Percentiles rank a stretch among this genome's conserved stretches.
Conservation (phyloP, 2,113 vertebrate species). For the Lamprologus speciosus region DNA sequence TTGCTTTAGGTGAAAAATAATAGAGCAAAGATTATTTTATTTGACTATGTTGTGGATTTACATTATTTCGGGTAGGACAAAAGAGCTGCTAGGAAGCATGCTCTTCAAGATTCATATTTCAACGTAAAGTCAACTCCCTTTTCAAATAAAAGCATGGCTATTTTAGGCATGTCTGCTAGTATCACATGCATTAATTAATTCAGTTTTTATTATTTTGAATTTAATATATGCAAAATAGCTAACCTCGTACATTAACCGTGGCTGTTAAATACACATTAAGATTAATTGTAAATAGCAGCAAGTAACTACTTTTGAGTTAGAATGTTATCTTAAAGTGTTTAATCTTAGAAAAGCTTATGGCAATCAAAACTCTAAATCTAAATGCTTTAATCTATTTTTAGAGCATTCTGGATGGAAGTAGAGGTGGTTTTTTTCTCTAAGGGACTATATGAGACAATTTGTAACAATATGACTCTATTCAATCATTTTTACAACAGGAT, state of each 20-base stretch:
- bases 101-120: neutral
- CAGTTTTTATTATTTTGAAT: neutral
- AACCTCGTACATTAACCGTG: neutral
- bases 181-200: neutral
- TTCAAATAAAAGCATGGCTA: neutral
- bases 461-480: neutral
- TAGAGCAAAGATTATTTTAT: neutral
- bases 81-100: neutral
- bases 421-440: neutral
- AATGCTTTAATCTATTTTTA: neutral
- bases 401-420: neutral
- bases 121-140: neutral
- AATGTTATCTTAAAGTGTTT: neutral
- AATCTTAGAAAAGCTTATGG: neutral
- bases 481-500: neutral
- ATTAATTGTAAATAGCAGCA: neutral
- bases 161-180: neutral
- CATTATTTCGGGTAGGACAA: neutral
- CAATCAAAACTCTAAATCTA: neutral
- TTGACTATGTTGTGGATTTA: neutral
- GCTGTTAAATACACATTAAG: neutral
- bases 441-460: neutral
- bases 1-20: neutral
- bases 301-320: neutral
- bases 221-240: neutral